A percentile compares a stretch with the other conserved stretches of the same genome.
Evolutionary conservation across 2,888 invertebrate species (phyloP).

Genomic region (Anthophora plumipes): DNA sequence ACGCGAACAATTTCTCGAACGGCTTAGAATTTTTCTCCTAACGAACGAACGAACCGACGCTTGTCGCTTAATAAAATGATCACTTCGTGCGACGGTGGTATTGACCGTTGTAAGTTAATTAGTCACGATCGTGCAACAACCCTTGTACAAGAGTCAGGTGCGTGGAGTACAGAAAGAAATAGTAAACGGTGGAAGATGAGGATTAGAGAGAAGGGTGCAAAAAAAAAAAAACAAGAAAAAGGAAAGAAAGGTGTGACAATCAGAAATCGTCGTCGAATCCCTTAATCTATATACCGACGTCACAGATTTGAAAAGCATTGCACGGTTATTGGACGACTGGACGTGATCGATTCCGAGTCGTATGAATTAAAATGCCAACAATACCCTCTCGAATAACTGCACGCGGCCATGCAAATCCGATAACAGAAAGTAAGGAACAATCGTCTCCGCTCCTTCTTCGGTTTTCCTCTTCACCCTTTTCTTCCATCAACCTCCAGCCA

Average conservation of each 20-base stretch:
- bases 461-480: constrained; percentile 57
- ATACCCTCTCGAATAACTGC: constrained; percentile 69
- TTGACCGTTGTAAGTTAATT: constrained; percentile 53
- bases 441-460: constrained; percentile 53
- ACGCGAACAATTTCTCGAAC: constrained; percentile 37
- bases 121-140: constrained; percentile 28
- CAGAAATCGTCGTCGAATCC: constrained; percentile 38
- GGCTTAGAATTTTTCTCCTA: constrained; percentile 18
- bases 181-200: background rate
- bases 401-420: constrained; percentile 76
- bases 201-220: background rate
- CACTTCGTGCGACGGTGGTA: constrained; percentile 29
- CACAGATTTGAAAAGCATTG: constrained; percentile 14
- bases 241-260: background rate
- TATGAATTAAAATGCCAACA: constrained; percentile 72
- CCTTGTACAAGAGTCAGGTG: background rate
- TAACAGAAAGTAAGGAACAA: constrained; percentile 71
- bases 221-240: background rate
- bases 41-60: background rate
- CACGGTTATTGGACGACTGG: constrained; percentile 62
- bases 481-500: constrained; percentile 38
- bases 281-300: constrained; percentile 56
- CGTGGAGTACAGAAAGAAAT: background rate
- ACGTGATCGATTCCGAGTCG: constrained; percentile 73
- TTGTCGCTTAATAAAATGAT: constrained; percentile 22